Conservation (phyloP, 2,797 vertebrate species). For the Semaprochilodus insignis region DNA sequence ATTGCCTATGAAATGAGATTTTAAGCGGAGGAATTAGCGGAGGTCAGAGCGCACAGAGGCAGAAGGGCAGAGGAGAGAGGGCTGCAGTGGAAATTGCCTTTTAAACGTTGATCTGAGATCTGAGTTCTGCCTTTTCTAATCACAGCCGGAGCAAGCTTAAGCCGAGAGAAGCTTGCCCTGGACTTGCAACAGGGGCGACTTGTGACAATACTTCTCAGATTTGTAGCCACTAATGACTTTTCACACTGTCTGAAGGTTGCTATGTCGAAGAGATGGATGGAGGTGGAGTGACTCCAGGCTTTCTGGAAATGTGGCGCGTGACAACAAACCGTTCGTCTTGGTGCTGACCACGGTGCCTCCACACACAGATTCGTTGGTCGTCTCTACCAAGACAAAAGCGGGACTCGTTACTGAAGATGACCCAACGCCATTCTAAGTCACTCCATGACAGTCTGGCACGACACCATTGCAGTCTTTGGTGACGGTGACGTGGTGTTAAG, state of each 20-base stretch:
- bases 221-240: background rate
- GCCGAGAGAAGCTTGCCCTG: background rate
- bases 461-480: too few relatives aligned
- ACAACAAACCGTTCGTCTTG: too few relatives aligned
- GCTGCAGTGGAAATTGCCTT: conserved; percentile 49
- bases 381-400: too few relatives aligned
- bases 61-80: conserved; percentile 46
- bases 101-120: conserved; percentile 3
- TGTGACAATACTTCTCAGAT: background rate
- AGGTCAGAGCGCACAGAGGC: conserved; percentile 58
- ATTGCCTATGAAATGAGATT: conserved; percentile 81
- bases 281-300: too few relatives aligned
- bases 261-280: background rate
- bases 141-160: background rate
- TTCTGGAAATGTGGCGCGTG: too few relatives aligned
- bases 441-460: too few relatives aligned
- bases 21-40: conserved; percentile 78
- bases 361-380: too few relatives aligned
- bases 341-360: too few relatives aligned
- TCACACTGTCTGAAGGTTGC: background rate
- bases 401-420: too few relatives aligned
- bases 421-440: too few relatives aligned
- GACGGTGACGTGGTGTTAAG: too few relatives aligned
- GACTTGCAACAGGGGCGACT: background rate
- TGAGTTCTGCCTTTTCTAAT: background rate